phyloP scores from a whole-genome alignment of 2,113 vertebrate species.

The Donacobius atricapilla region DNA sequence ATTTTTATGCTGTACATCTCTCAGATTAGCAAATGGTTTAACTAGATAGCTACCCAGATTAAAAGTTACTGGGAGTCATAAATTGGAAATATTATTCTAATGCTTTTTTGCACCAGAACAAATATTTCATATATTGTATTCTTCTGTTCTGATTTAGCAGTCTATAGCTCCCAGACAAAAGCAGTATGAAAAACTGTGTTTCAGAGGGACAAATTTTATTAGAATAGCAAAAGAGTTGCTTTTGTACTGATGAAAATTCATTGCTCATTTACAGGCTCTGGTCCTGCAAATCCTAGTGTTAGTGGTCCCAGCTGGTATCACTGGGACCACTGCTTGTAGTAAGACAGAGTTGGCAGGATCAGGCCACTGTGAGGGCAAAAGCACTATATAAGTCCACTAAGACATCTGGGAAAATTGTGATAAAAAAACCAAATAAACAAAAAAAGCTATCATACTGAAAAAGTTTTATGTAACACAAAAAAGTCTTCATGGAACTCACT shows the following conservation, averaged over 20 bases:
- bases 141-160: neutral
- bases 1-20: neutral
- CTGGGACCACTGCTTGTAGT: neutral
- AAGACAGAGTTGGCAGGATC: conserved; percentile 19
- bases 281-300: neutral
- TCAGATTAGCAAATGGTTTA: neutral
- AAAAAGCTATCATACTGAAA: conserved; percentile 32
- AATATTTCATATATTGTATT: neutral
- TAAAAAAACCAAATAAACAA: neutral
- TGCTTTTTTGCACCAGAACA: neutral
- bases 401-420: neutral
- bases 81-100: neutral
- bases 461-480: conserved; percentile 41
- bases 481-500: conserved; percentile 51
- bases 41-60: neutral
- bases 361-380: conserved; percentile 27
- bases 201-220: neutral
- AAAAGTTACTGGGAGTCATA: conserved; percentile 1
- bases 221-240: neutral
- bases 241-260: neutral
- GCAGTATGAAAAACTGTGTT: neutral
- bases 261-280: neutral
- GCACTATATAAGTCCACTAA: neutral
- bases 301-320: neutral
- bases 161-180: neutral